Percentiles rank a stretch among this genome's conserved stretches.
phyloP scores from a whole-genome alignment of 2,797 vertebrate species.

The Borostomias antarcticus region DNA sequence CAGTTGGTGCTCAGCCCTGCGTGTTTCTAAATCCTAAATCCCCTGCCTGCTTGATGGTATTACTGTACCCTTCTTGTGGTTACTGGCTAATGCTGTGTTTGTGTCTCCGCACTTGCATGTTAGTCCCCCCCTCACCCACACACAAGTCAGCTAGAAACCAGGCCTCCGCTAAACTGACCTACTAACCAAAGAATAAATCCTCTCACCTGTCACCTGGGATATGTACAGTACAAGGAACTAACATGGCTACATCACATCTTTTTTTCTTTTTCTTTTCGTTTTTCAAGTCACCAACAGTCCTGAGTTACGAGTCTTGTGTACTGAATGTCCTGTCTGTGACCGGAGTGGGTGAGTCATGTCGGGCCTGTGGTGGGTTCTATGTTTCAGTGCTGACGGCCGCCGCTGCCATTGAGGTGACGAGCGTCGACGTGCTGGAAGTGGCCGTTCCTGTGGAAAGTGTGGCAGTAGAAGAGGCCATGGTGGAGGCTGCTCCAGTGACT shows the following conservation, averaged over 20 bases:
- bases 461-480: constrained; percentile 13
- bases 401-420: constrained; percentile 45
- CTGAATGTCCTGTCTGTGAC: constrained; percentile 14
- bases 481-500: constrained; percentile 9
- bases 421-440: constrained; percentile 21
- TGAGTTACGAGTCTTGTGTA: neutral
- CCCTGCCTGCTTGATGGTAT: no score
- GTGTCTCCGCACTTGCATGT: no score
- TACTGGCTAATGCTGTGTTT: no score
- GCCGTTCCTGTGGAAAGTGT: neutral
- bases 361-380: constrained; percentile 70
- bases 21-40: no score
- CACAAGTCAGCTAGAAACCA: neutral
- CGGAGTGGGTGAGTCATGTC: constrained; percentile 56
- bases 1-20: no score
- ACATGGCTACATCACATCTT: neutral
- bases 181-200: neutral
- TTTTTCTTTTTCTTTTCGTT: neutral
- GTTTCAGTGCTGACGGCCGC: constrained; percentile 72
- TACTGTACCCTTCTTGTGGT: no score
- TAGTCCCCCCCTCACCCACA: neutral
- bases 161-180: neutral
- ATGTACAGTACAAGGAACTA: neutral
- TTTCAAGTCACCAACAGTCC: neutral
- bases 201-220: neutral